Conservation (phyloP, 2,113 vertebrate species). For the Felis catus region DNA sequence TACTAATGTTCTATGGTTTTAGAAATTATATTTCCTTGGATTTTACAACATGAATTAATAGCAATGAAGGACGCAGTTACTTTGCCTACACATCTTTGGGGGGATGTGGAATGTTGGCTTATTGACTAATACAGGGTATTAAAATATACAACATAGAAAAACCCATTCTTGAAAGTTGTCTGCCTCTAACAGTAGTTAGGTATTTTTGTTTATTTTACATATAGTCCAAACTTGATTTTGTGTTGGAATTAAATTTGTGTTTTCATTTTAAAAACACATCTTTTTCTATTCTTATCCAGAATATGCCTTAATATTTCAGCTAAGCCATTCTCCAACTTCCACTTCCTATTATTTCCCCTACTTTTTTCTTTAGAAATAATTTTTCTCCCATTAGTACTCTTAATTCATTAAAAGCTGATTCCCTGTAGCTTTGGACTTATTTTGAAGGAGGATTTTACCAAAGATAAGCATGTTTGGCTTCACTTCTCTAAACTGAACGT, state of each 20-base stretch:
- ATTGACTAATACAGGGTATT: neutral
- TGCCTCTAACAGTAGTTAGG: neutral
- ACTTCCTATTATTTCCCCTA: neutral
- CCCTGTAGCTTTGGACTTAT: neutral
- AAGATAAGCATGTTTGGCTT: neutral
- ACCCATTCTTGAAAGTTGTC: neutral
- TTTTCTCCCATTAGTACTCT: neutral
- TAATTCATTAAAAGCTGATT: neutral
- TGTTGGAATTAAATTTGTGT: constrained; percentile 4
- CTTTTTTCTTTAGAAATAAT: neutral
- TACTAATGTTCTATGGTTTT: neutral
- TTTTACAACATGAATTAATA: constrained; percentile 47
- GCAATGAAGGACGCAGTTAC: neutral
- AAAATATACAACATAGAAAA: constrained; percentile 42
- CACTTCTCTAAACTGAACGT: neutral
- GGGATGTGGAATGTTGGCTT: neutral
- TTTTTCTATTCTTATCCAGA: neutral
- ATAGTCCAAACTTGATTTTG: neutral
- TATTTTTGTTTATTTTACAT: constrained; percentile 2
- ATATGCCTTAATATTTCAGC: neutral
- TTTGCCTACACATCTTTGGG: neutral
- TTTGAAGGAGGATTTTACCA: neutral
- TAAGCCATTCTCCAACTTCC: neutral
- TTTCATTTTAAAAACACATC: neutral
- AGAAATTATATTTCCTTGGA: constrained; percentile 26